These are phyloP conservation scores for Dendrolimus pini DNA, from an alignment of 2,888 invertebrate species.

Conservation along the genomic window DNA sequence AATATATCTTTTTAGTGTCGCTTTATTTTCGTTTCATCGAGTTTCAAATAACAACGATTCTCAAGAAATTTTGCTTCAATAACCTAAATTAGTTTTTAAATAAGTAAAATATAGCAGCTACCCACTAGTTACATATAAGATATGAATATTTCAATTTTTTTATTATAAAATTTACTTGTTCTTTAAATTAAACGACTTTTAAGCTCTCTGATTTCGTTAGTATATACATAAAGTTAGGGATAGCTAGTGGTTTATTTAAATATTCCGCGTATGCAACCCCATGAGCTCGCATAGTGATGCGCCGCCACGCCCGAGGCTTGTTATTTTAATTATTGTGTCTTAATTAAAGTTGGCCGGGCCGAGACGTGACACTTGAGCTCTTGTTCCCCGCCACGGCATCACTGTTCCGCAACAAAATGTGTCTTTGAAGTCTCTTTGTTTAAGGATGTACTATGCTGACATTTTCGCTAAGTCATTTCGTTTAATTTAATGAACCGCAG, in stretches of 20 bases:
- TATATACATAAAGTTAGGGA: constrained; percentile 1
- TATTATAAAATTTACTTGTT: not conserved
- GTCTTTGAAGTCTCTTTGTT: not conserved
- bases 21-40: too few species aligned
- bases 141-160: too few species aligned
- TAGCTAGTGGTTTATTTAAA: not conserved
- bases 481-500: not conserved
- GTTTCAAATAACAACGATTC: too few species aligned
- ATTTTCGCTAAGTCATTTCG: not conserved
- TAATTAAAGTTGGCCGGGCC: constrained; percentile 45
- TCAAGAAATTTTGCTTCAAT: too few species aligned
- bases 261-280: constrained; percentile 47
- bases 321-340: constrained; percentile 68
- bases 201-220: constrained; percentile 27
- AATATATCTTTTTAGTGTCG: too few species aligned
- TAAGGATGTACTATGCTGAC: not conserved
- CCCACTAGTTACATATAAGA: too few species aligned
- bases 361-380: not conserved
- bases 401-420: not conserved
- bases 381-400: not conserved
- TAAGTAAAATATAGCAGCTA: too few species aligned
- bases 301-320: constrained; percentile 40
- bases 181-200: not conserved
- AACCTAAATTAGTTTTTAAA: too few species aligned
- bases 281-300: constrained; percentile 55